Evolutionary conservation across 1,140 invertebrate species (phyloP), one percentile per base, ranked within the genome.

Genomic region (Eciton burchellii): DNA sequence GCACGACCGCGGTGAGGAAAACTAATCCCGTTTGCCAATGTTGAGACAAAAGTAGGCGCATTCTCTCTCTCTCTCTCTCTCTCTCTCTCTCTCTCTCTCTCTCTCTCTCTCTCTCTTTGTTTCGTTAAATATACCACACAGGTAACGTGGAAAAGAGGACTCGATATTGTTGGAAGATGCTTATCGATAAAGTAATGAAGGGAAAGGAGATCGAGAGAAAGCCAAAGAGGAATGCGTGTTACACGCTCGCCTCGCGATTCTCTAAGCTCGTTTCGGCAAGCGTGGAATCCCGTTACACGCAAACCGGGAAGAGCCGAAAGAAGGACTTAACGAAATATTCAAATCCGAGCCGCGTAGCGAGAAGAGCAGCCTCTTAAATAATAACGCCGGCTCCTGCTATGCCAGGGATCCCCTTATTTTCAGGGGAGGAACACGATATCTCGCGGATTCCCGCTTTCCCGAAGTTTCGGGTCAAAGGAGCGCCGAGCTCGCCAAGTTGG

Each of bases 251-350:
- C 74, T 79, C 24, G 49, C 74, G 43, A 70, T 79, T 79, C 74
- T 79, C 49, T 43, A 16, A 68, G 63, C 49, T 49, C 70, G 52
- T 79, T 79, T 79, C 63, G 70, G 21, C 63, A 79, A n/a, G 68
- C 74, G 45, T 56, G 63, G 35, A 56, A 49, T 47, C 35, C 29
- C 12, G 24, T 79, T 70, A 63, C 63, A 56, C 74, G 47, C 74
- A 70, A 57, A 49, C 63, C 56, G 74, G 63, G 49, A 70, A 21
- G 63, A 79, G 63, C 45, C 74, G 74, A 79, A 79, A 79, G 74
- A 70, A 79, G 35, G 63, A 70, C 63, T 79, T 79, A 79, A 79
- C 74, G 63, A 79, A 79, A 79, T 79, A 79, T 79, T 79, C 74
- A 79, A 79, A 79, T 79, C 74, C 49, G 63, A 79, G 63, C 52